phyloP scores from a whole-genome alignment of 1,140 invertebrate genomes.

The Venustaconcha ellipsiformis region DNA sequence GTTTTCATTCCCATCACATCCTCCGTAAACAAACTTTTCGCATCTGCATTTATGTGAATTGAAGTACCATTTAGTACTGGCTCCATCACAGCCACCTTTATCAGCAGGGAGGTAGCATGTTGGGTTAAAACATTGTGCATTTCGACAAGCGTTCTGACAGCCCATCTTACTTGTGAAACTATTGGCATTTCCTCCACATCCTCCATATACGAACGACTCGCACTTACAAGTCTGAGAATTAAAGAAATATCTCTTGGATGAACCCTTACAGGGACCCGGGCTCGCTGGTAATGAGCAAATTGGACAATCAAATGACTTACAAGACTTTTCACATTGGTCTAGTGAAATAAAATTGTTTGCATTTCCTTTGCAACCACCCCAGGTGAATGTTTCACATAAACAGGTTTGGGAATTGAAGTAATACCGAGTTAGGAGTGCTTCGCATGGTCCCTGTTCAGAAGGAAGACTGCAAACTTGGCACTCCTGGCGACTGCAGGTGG shows the following conservation, averaged over 20 bases:
- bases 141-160: slow-evolving; percentile 35
- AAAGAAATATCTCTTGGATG: slow-evolving; percentile 61
- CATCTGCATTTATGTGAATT: slow-evolving; percentile 46
- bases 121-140: not conserved
- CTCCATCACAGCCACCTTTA: slow-evolving; percentile 79
- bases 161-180: slow-evolving; percentile 55
- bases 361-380: slow-evolving; percentile 86
- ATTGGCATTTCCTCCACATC: slow-evolving; percentile 66
- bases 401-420: slow-evolving; percentile 63
- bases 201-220: slow-evolving; percentile 64
- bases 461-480: slow-evolving; percentile 36
- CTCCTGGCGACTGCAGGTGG: slow-evolving; percentile 42
- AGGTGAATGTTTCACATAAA: slow-evolving; percentile 64
- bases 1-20: slow-evolving; percentile 64
- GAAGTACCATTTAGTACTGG: slow-evolving; percentile 61
- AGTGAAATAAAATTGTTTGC: slow-evolving; percentile 39
- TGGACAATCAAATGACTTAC: slow-evolving; percentile 8
- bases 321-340: not conserved
- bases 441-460: slow-evolving; percentile 45
- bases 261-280: slow-evolving; percentile 48
- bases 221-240: slow-evolving; percentile 64
- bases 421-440: slow-evolving; percentile 54
- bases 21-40: slow-evolving; percentile 54
- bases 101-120: slow-evolving; percentile 82
- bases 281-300: slow-evolving; percentile 12